Evolutionary conservation across 2,888 invertebrate species (phyloP).

Genomic region (Eristalis arbustorum): DNA sequence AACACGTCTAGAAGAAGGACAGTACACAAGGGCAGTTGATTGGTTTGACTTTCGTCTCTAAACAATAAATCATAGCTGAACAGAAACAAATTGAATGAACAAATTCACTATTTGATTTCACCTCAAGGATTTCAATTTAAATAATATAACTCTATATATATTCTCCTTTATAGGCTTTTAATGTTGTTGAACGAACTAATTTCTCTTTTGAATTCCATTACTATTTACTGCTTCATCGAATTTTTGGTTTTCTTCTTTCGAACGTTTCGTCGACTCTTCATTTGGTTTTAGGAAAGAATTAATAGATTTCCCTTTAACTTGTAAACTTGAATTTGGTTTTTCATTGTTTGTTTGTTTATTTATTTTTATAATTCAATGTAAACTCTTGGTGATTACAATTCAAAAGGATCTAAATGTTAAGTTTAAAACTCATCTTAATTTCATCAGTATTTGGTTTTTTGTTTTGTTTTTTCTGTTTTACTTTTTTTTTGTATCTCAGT

Average conservation of each 20-base stretch:
- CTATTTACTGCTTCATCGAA: constrained; percentile 40
- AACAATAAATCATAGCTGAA: constrained; percentile 9
- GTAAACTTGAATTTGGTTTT: constrained; percentile 66
- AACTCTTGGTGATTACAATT: constrained; percentile 66
- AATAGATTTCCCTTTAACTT: constrained; percentile 72
- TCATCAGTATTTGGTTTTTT: constrained; percentile 67
- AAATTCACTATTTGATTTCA: constrained; percentile 33
- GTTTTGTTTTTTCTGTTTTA: constrained; percentile 66
- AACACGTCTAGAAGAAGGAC: constrained; percentile 60
- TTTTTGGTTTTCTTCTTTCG: constrained; percentile 2
- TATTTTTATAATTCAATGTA: constrained; percentile 65
- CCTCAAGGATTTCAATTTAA: constrained; percentile 21
- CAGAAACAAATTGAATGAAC: constrained; percentile 21
- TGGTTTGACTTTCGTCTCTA: constrained; percentile 24
- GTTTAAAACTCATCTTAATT: constrained; percentile 66
- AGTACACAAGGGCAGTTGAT: constrained; percentile 64
- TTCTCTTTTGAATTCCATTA: constrained; percentile 49
- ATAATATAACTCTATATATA: constrained; percentile 48
- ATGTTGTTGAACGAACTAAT: constrained; percentile 65
- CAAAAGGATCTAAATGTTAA: constrained; percentile 67
- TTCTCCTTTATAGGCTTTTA: constrained; percentile 38
- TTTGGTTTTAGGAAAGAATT: constrained; percentile 75
- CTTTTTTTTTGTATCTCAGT: constrained; percentile 65
- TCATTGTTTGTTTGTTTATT: constrained; percentile 56
- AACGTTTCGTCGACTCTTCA: constrained; percentile 4